Evolutionary conservation across 2,113 vertebrate genomes (phyloP), one percentile per base, ranked within the genome.

Genomic region (Rhadina sibilatrix): DNA sequence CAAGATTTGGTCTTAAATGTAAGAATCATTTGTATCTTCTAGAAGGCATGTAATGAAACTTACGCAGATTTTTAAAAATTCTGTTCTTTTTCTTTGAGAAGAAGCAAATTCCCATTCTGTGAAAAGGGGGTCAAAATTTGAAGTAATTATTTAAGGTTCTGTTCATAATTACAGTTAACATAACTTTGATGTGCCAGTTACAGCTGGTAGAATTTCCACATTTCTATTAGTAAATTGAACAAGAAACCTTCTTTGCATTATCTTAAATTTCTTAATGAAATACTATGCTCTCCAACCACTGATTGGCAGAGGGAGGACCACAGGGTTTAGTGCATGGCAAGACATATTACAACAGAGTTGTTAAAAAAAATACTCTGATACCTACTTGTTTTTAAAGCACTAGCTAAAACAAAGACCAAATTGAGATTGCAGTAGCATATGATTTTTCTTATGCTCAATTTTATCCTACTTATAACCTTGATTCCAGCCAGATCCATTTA

Each of bases 281-380:
- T 72, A 12, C 8, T 28, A 16, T 87, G 38, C 33, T 42, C 28
- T 80, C 91, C 68, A 75, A 59, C 88, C 88, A 82, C 92, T 87
- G 82, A 89, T 63, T 95, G 78, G 89, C 87, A 94, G 68, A 83
- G 83, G 87, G 37, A 93, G 13, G 79, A 96, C 79, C 83, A 75
- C 78, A 81, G 81, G 49, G 30, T 71, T 74, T 69, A 40, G 33
- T 64, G 65, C 74, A 49, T 89, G 65, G 87, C 13, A 28, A 89
- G 49, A 92, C 28, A 15, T 77, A 60, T 6, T 59, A n/a, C 54
- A 85, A 65, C 24, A 68, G 54, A 66, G 71, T 83, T 83, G 21
- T 89, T 76, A 63, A 69, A 77, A 90, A 83, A 63, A 86, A 50
- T 74, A 38, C 33, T 1, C 3, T 20, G 9, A 86, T 90, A 68